Evolutionary conservation across 30 jellyfish, hydroid and myxozoan genomes (phyloP).

Genomic region (Pelagia noctiluca): DNA sequence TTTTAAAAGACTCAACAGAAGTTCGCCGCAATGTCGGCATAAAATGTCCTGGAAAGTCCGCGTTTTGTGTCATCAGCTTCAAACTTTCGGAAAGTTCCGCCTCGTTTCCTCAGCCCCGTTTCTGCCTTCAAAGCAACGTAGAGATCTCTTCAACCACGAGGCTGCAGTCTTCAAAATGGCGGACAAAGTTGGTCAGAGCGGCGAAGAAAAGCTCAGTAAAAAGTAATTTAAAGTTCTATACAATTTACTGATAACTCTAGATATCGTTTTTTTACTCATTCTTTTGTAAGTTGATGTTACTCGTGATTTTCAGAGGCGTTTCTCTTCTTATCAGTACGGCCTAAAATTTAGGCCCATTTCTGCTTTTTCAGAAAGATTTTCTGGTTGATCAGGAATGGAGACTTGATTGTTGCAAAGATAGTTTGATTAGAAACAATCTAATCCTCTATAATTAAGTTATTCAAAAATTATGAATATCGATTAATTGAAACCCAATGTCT

Average conservation of each 20-base stretch:
- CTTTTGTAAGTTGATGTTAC: no score
- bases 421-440: no score
- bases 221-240: slow-evolving; percentile 28
- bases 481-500: no score
- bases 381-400: no score
- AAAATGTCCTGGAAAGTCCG: slow-evolving; percentile 31
- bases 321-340: no score
- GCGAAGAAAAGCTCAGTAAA: slow-evolving; percentile 61
- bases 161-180: slow-evolving; percentile 60
- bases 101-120: slow-evolving; percentile 71
- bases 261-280: not conserved
- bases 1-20: no score
- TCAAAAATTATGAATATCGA: no score
- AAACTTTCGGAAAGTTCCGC: slow-evolving; percentile 34
- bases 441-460: no score
- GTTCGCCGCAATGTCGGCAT: slow-evolving; percentile 15
- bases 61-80: slow-evolving; percentile 42
- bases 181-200: slow-evolving; percentile 30
- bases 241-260: not conserved
- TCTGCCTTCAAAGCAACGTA: not conserved
- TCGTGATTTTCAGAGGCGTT: no score
- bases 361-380: no score
- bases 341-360: no score
- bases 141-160: slow-evolving; percentile 69
- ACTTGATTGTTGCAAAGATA: no score